A percentile compares a stretch with the other conserved stretches of the same genome.
These are phyloP conservation scores for Drosophila kepulauana DNA, from an alignment of 1,140 invertebrate species.

Conservation along the genomic window DNA sequence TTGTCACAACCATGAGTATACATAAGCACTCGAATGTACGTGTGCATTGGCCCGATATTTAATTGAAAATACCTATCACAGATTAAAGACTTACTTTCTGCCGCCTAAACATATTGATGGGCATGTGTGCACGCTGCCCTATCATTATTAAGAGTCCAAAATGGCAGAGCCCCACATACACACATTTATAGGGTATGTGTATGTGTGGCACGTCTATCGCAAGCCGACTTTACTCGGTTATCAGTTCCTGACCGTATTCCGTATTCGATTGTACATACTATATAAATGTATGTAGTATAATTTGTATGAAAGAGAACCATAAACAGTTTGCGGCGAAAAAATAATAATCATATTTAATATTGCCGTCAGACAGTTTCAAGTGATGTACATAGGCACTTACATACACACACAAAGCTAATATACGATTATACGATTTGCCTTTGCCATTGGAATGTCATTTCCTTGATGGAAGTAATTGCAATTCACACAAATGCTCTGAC, in stretches of 20 bases:
- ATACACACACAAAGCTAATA: neutral
- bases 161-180: conserved; percentile 8
- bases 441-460: conserved; percentile 47
- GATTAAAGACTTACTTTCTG: conserved; percentile 17
- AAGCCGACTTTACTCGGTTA: conserved; percentile 24
- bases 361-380: conserved; percentile 6
- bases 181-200: neutral
- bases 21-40: conserved; percentile 25
- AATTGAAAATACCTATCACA: conserved; percentile 24
- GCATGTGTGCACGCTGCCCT: no score
- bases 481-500: neutral
- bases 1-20: conserved; percentile 5
- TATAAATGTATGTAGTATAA: neutral
- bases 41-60: conserved; percentile 27
- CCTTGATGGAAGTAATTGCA: neutral
- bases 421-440: neutral
- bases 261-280: neutral
- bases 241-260: conserved; percentile 33
- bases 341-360: conserved; percentile 40
- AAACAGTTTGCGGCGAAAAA: conserved; percentile 36
- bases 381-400: neutral
- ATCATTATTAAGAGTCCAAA: conserved; percentile 9
- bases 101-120: no score
- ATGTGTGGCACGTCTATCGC: conserved; percentile 22
- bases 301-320: conserved; percentile 33